phyloP scores from a whole-genome alignment of 2,113 vertebrate species.

The Varanus komodoensis region DNA sequence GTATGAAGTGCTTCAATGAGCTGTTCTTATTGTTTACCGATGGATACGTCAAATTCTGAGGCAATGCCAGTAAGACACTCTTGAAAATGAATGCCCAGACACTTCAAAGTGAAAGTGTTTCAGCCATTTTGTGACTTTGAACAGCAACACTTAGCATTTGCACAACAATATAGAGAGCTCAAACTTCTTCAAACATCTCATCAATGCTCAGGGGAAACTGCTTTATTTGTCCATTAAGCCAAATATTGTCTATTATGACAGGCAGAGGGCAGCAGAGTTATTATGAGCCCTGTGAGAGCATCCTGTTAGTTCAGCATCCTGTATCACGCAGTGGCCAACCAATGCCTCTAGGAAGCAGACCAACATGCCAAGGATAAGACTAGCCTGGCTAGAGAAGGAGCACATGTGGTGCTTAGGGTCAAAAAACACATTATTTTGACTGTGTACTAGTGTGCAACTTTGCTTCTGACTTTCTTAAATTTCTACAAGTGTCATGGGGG shows the following conservation, averaged over 20 bases:
- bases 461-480: too few species aligned
- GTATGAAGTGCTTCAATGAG: conserved; percentile 40
- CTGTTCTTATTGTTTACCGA: conserved; percentile 19
- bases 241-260: not conserved
- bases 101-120: not conserved
- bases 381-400: too few species aligned
- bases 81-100: conserved; percentile 13
- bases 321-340: not conserved
- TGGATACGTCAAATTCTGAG: not conserved
- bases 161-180: not conserved
- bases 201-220: not conserved
- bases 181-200: not conserved
- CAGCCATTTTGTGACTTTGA: not conserved
- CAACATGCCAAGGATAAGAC: too few species aligned
- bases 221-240: not conserved
- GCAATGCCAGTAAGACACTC: not conserved
- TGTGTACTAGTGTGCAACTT: too few species aligned
- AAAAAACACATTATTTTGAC: too few species aligned
- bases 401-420: too few species aligned
- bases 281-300: not conserved
- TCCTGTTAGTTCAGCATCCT: not conserved
- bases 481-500: too few species aligned
- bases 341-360: not conserved
- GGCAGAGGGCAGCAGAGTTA: not conserved
- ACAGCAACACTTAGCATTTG: not conserved